Evolutionary conservation across 2,113 vertebrate genomes (phyloP), one percentile per base, ranked within the genome.

Genomic region (Furnarius figulus): DNA sequence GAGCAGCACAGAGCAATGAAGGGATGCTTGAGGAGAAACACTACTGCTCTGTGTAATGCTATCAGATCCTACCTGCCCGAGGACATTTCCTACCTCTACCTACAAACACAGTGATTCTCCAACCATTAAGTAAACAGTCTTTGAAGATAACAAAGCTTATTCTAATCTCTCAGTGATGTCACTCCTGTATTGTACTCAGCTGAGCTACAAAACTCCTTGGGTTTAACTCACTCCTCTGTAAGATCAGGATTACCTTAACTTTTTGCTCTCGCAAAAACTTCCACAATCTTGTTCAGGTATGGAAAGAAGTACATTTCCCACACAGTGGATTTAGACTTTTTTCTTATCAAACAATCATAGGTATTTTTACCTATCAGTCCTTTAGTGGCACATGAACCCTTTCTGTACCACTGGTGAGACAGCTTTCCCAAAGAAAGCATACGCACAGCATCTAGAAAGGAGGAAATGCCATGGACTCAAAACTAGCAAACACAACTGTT

Each of bases 61-160:
- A 77, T 81, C 79, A 78, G 68, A 77, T 87, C 40, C 87, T 71
- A 80, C 53, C 73, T 88, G 95, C 93, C 96, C 56, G 63, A 86
- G 90, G 93, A 75, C 73, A 85, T 87, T 89, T 78, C 90, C 90
- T 87, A 73, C 83, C 68, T 90, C 83, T 87, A 58, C 90, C 90
- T 90, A 89, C 92, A 92, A 88, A 93, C 82, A 95, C 71, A 56
- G 59, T 2, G 0, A 93, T 72, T 83, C 95, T 58, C 68, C 80
- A 75, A 9, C 61, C 77, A 13, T 79, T 87, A 68, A 89, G 85
- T 93, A 96, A 97, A 93, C 88, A 90, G 62, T 56, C 93, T 96
- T 96, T 96, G 95, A 96, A 94, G 95, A 97, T 95, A 95, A 94
- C 21, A 33, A 86, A 89, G 73, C 62, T 92, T 87, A 82, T 76